Evolutionary conservation across 1,140 invertebrate genomes (phyloP).

Genomic region (Leptinotarsa texana): DNA sequence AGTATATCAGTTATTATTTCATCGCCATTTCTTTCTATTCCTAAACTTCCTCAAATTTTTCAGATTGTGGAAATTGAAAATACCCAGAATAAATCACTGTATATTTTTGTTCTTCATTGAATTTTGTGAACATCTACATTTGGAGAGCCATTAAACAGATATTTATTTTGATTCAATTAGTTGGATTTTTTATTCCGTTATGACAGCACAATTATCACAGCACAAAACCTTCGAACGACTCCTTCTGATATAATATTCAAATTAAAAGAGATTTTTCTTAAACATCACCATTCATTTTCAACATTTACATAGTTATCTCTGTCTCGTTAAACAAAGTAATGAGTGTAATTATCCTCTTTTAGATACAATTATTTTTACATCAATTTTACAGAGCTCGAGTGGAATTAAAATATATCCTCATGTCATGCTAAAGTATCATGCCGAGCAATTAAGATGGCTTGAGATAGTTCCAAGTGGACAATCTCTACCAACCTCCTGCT

Average conservation of each 20-base stretch:
- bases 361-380: conserved; percentile 52
- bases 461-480: conserved; percentile 49
- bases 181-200: neutral
- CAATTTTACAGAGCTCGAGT: conserved; percentile 47
- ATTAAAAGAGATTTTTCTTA: conserved; percentile 20
- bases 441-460: conserved; percentile 47
- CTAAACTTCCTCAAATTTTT: too few species aligned
- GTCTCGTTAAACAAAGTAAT: conserved; percentile 49
- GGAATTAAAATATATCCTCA: conserved; percentile 43
- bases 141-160: too few species aligned
- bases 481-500: conserved; percentile 40
- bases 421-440: conserved; percentile 47
- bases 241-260: conserved; percentile 19
- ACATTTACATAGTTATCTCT: conserved; percentile 42
- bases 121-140: too few species aligned
- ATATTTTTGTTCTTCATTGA: too few species aligned
- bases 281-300: conserved; percentile 9
- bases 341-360: conserved; percentile 51
- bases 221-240: neutral
- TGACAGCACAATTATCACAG: neutral
- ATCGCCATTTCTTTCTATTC: too few species aligned
- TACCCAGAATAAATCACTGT: too few species aligned
- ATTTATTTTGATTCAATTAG: neutral
- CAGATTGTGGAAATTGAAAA: too few species aligned
- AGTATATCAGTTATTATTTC: too few species aligned